Evolutionary conservation across 2,888 invertebrate species (phyloP), one percentile per base, ranked within the genome.

Genomic region (Pandemis corylana): DNA sequence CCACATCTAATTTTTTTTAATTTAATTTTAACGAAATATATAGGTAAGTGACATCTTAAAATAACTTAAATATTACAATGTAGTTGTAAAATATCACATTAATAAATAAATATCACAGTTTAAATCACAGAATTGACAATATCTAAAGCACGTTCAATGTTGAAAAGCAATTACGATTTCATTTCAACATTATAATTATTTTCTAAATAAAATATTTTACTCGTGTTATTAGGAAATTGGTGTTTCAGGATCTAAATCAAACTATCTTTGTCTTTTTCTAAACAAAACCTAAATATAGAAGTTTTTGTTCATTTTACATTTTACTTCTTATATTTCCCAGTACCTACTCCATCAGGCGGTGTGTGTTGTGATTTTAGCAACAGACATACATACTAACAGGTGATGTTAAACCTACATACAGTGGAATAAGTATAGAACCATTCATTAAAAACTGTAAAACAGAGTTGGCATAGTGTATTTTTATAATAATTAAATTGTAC

Each of bases 21-120:
- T 2, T 36, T 36, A 36, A 36, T 2, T 36, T 36, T 36, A 36
- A 36, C 4, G 28, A 4, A 36, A 36, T 36, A 36, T 36, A 36
- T 36, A 36, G 28, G 28, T 36, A 36, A 36, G 28, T 36, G 28
- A 36, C 28, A 36, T 36, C 28, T 36, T 12, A 59, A 28, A 56
- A 56, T 20, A 59, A 9, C 62, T 62, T 62, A 62, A 62, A n/a
- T 62, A n/a, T 62, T 41, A 62, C 62, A 62, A 7, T n/a, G 13
- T 62, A 28, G n/a, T 20, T 59, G 9, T 12, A 59, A 41, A 62
- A 62, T 62, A 62, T 62, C 59, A 59, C 59, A 28, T 59, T 12
- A 28, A 66, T 66, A 36, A 69, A 70, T 62, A 62, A 51, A 71
- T 64, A 71, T 64, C 53, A 71, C 71, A 71, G 53, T 53, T 71